phyloP scores from a whole-genome alignment of 2,888 invertebrate genomes.

The Cheilosia soror region DNA sequence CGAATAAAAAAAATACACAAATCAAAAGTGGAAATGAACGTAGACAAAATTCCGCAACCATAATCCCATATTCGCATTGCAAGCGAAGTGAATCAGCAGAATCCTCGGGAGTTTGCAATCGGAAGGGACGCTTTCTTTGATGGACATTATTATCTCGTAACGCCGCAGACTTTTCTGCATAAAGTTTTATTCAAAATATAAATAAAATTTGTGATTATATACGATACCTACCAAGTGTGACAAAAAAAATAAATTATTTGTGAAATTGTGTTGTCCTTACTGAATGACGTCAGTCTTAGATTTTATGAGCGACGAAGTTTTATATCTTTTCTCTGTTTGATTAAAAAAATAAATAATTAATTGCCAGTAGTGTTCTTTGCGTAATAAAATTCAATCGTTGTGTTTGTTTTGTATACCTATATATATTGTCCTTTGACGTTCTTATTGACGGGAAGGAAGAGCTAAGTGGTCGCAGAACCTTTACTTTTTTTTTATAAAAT shows the following conservation, averaged over 20 bases:
- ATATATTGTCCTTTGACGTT: constrained; percentile 49
- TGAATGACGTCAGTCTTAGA: constrained; percentile 66
- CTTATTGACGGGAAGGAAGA: constrained; percentile 32
- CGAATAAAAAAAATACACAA: constrained; percentile 10
- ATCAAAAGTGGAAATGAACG: not conserved
- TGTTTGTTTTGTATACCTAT: constrained; percentile 22
- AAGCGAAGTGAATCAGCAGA: constrained; percentile 27
- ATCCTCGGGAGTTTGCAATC: constrained; percentile 36
- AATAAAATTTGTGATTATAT: constrained; percentile 10
- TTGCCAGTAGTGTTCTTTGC: constrained; percentile 39
- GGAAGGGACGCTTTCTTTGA: constrained; percentile 41
- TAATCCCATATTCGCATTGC: constrained; percentile 19
- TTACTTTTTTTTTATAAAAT: constrained; percentile 13
- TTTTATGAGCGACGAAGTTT: constrained; percentile 24
- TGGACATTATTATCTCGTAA: not conserved
- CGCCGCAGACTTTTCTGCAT: constrained; percentile 27
- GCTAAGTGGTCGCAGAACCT: not conserved
- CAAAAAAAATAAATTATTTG: constrained; percentile 10
- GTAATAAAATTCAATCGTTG: constrained; percentile 16
- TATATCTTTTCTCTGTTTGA: constrained; percentile 16
- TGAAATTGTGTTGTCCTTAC: constrained; percentile 43
- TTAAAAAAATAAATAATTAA: constrained; percentile 57
- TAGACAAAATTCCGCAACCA: constrained; percentile 53
- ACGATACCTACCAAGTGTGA: not conserved
- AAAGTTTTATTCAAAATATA: not conserved